A percentile compares a stretch with the other conserved stretches of the same genome.
These are phyloP conservation scores for Lasioglossum zephyrum DNA, from an alignment of 2,888 invertebrate species.

Conservation along the genomic window DNA sequence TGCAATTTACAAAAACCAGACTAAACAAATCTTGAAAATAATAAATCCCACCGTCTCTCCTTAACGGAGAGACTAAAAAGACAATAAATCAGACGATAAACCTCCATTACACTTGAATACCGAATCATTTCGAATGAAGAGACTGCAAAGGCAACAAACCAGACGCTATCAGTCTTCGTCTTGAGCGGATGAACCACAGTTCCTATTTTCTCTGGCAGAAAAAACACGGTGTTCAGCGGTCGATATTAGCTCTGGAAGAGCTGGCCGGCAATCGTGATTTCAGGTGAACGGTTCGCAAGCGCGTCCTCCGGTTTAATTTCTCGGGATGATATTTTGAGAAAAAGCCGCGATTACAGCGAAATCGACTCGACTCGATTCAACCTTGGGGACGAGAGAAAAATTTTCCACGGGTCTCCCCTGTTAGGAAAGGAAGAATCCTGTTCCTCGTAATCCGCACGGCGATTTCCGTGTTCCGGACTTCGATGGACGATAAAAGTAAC, in stretches of 20 bases:
- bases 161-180: not conserved
- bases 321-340: slow-evolving; percentile 11
- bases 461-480: slow-evolving; percentile 61
- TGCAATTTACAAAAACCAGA: slow-evolving; percentile 33
- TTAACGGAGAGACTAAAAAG: not conserved
- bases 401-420: slow-evolving; percentile 26
- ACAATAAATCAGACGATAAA: not conserved
- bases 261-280: not conserved
- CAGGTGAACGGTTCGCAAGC: not conserved
- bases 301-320: not conserved
- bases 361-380: not conserved
- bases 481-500: slow-evolving; percentile 68
- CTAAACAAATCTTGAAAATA: not conserved
- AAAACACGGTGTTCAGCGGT: not conserved
- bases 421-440: slow-evolving; percentile 33
- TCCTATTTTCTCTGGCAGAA: not conserved
- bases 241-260: not conserved
- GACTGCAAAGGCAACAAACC: not conserved
- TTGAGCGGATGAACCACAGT: not conserved
- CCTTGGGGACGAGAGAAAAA: slow-evolving; percentile 21
- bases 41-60: not conserved
- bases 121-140: not conserved
- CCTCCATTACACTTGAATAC: not conserved
- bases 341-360: slow-evolving; percentile 22
- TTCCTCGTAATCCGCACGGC: slow-evolving; percentile 59